Evolutionary conservation across 2,113 vertebrate genomes (phyloP).

Genomic region (Periophthalmodon schlosseri): DNA sequence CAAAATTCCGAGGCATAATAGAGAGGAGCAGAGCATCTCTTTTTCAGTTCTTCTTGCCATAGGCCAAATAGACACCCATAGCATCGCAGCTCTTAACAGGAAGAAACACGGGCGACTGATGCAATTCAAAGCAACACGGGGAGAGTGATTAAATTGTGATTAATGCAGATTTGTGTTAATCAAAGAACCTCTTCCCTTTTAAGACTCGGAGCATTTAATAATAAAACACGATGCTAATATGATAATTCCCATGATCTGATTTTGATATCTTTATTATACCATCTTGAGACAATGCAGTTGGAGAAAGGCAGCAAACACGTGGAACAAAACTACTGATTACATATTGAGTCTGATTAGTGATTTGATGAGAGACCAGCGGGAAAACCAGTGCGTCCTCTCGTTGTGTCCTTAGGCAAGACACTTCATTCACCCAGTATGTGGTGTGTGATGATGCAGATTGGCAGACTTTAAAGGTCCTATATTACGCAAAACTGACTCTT

Average conservation of each 20-base stretch:
- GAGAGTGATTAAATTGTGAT: conserved; percentile 67
- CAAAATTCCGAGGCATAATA: conserved; percentile 26
- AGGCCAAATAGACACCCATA: conserved; percentile 37
- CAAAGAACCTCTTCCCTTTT: conserved; percentile 51
- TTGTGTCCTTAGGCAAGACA: too few species aligned
- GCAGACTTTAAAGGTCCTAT: too few species aligned
- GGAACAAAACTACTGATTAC: neutral
- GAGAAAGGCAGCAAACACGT: neutral
- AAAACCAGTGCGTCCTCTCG: too few species aligned
- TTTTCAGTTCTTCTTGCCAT: conserved; percentile 38
- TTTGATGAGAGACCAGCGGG: too few species aligned
- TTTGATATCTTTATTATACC: conserved; percentile 40
- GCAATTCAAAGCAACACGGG: conserved; percentile 54
- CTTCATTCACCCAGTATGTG: too few species aligned
- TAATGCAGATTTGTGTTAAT: conserved; percentile 69
- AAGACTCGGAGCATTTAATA: conserved; percentile 59
- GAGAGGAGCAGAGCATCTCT: conserved; percentile 38
- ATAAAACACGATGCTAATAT: conserved; percentile 53
- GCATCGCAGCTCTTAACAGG: conserved; percentile 30
- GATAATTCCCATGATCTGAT: conserved; percentile 21
- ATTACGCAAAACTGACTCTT: too few species aligned
- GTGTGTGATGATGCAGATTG: too few species aligned
- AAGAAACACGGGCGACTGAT: conserved; percentile 37
- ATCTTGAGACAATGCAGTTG: neutral
- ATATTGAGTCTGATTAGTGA: neutral